Conservation (phyloP, 2,113 vertebrate species). For the Triplophysa siluroides region DNA sequence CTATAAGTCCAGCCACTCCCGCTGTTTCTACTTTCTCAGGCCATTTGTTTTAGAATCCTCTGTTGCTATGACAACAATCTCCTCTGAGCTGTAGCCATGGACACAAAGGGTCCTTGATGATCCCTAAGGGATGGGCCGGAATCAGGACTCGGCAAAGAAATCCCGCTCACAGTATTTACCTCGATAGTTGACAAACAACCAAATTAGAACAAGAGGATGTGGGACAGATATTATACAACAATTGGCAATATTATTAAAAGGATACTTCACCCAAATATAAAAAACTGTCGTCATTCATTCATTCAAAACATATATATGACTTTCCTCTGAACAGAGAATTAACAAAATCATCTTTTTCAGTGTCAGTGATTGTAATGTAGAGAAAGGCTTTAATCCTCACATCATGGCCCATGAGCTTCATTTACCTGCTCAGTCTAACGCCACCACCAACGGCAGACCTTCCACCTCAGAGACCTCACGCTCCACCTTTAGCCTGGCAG, state of each 20-base stretch:
- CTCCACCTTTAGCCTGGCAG: constrained; percentile 81
- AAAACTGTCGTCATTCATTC: no score
- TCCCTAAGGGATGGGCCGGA: constrained; percentile 51
- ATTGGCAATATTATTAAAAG: background rate
- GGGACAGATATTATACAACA: background rate
- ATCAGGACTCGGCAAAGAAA: constrained; percentile 45
- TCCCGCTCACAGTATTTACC: constrained; percentile 43
- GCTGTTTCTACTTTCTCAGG: constrained; percentile 38
- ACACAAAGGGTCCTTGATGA: constrained; percentile 59
- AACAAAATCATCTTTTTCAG: constrained; percentile 59
- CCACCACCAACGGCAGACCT: constrained; percentile 72
- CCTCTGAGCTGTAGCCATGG: constrained; percentile 58
- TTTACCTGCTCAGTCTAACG: constrained; percentile 42
- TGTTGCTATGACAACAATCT: constrained; percentile 60
- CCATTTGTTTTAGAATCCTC: constrained; percentile 61
- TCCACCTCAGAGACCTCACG: constrained; percentile 78
- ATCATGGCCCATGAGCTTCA: constrained; percentile 53
- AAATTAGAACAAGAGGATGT: constrained; percentile 20
- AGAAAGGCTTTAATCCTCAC: constrained; percentile 77
- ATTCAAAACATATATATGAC: no score
- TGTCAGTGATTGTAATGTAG: constrained; percentile 77
- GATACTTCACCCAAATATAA: no score
- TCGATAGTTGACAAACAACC: constrained; percentile 17
- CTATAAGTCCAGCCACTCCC: background rate
- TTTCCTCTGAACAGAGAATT: background rate